Evolutionary conservation across 1,140 invertebrate genomes (phyloP).

Genomic region (Eupeodes corollae): DNA sequence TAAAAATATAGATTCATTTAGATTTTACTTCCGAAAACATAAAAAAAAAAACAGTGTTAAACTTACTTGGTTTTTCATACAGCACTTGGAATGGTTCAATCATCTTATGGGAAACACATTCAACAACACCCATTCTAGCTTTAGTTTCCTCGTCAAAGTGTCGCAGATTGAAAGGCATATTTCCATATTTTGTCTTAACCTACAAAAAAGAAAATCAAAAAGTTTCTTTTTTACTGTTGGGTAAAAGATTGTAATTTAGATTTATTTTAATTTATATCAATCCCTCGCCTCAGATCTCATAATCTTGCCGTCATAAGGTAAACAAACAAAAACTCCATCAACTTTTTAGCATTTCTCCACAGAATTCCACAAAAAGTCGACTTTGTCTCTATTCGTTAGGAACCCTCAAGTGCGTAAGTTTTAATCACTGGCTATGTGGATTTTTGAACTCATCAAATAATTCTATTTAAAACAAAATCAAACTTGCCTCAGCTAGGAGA

Average conservation of each 20-base stretch:
- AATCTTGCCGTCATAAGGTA: constrained; percentile 10
- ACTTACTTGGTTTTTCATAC: constrained; percentile 49
- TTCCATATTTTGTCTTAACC: constrained; percentile 83
- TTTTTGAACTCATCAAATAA: not conserved
- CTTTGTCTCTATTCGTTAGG: not conserved
- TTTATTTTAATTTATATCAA: not conserved
- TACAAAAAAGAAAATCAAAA: constrained; percentile 12
- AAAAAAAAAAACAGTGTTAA: not conserved
- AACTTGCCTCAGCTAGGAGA: constrained; percentile 78
- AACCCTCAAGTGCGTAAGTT: constrained; percentile 8
- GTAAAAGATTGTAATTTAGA: no score
- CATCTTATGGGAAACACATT: constrained; percentile 96
- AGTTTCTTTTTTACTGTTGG: not conserved
- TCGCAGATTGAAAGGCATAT: constrained; percentile 85
- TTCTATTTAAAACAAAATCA: not conserved
- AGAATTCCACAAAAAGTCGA: not conserved
- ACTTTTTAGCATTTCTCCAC: not conserved
- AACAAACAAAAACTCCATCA: not conserved
- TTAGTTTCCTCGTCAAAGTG: constrained; percentile 94
- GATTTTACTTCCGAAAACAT: not conserved
- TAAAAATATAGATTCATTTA: constrained; percentile 12
- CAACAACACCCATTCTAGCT: constrained; percentile 92
- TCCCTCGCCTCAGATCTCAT: constrained; percentile 10
- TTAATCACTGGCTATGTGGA: constrained; percentile 6
- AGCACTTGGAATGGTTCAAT: constrained; percentile 92